Conservation (phyloP, 2,888 invertebrate genomes). For the Osedax frankpressi region DNA sequence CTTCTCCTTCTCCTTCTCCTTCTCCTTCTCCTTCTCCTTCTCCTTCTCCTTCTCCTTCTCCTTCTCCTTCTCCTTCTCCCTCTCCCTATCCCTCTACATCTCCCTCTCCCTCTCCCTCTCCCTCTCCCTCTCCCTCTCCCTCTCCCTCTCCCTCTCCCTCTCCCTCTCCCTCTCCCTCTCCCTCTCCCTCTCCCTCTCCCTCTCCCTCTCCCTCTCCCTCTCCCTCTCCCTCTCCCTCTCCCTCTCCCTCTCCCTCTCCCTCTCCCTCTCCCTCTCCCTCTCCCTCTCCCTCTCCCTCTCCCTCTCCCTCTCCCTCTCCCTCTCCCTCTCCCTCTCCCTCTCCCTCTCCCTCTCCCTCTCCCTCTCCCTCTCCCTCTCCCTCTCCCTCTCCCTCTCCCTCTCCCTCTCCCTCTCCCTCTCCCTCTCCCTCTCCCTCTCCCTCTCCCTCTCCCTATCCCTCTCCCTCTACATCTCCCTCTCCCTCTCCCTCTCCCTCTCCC, state of each 20-base stretch:
- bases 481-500: neutral
- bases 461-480: neutral
- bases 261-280: slow-evolving; percentile 13
- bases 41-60: slow-evolving; percentile 4
- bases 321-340: slow-evolving; percentile 9
- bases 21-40: slow-evolving; percentile 7
- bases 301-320: slow-evolving; percentile 10
- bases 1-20: slow-evolving; percentile 5
- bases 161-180: slow-evolving; percentile 5
- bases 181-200: slow-evolving; percentile 4
- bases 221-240: slow-evolving; percentile 17
- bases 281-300: slow-evolving; percentile 12
- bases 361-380: neutral
- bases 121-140: slow-evolving; percentile 9
- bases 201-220: slow-evolving; percentile 16
- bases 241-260: slow-evolving; percentile 15
- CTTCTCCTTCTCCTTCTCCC: slow-evolving; percentile 6
- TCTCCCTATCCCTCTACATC: slow-evolving; percentile 2
- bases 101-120: slow-evolving; percentile 7
- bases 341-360: slow-evolving; percentile 10
- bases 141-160: slow-evolving; percentile 11
- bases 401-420: slow-evolving; percentile 7
- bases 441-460: neutral
- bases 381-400: slow-evolving; percentile 6
- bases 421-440: neutral